A percentile compares a stretch with the other conserved stretches of the same genome.
These are phyloP conservation scores for Tineola bisselliella DNA, from an alignment of 2,888 invertebrate genomes.

Conservation along the genomic window DNA sequence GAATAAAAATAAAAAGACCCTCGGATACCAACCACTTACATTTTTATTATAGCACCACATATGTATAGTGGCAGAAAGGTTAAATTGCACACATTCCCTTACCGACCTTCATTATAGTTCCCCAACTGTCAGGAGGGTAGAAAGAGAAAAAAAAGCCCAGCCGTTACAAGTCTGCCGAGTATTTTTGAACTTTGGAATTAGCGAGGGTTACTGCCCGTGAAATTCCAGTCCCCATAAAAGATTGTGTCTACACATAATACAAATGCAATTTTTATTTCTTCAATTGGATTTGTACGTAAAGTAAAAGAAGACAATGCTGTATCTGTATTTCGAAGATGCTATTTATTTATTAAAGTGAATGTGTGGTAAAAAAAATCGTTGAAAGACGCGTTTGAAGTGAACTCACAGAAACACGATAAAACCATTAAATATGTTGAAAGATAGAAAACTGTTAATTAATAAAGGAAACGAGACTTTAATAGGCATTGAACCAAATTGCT, in stretches of 20 bases:
- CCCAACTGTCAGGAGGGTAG: conserved; percentile 26
- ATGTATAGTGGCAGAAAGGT: conserved; percentile 20
- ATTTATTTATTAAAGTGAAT: no score
- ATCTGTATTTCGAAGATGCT: no score
- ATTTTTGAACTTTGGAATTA: conserved; percentile 14
- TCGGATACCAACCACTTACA: not conserved
- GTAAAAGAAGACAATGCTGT: no score
- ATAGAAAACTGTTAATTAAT: not conserved
- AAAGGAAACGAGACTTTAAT: not conserved
- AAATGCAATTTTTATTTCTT: no score
- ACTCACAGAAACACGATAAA: not conserved
- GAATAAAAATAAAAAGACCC: not conserved
- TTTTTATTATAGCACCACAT: not conserved
- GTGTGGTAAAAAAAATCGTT: no score
- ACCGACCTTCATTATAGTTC: conserved; percentile 21
- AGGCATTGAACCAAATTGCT: not conserved
- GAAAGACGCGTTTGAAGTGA: not conserved
- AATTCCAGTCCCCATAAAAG: not conserved
- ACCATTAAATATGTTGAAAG: not conserved
- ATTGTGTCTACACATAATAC: not conserved
- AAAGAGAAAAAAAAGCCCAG: conserved; percentile 24
- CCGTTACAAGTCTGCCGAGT: conserved; percentile 16
- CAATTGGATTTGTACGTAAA: no score
- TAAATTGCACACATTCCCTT: conserved; percentile 25
- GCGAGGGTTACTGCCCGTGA: conserved; percentile 10